Base-by-base conservation (phyloP, 2,797 vertebrate genomes). In the Thunnus albacares region DNA sequence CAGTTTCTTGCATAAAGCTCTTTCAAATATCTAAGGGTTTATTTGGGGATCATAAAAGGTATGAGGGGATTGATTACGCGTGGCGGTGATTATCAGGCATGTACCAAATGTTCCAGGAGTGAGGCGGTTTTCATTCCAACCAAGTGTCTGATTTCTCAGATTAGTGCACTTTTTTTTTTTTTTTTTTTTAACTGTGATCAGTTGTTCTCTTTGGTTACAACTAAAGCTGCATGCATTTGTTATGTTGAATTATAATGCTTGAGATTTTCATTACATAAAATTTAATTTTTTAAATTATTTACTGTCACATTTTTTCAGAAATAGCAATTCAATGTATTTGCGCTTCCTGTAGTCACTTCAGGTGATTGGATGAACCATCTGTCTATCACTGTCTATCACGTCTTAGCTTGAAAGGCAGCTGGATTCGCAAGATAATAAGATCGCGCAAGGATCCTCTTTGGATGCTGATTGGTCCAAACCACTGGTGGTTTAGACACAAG, bases 41-140 rank as follows among this genome's bases (percentile, higher is more conserved):
- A 73, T 74, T 33, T 59, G 58, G 71, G 83, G 61, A 78, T 73
- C 65, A 68, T 77, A 72, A 84, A 83, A 83, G 49, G 57, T 69
- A 79, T 11, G 30, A 64, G 11, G 43, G 82, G 77, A 88, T 70
- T 83, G 77, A 87, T 86, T 89, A 82, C 18, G n/a, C 30, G 47
- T 82, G 76, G 77, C 26, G 9, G 80, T 43, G 58, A 90, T 82
- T 75, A 79, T 77, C 65, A 55, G 71, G 22, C 59, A 18, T 73
- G 57, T 58, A 79, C 77, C 77, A 82, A 84, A 84, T 70, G 77
- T 79, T 80, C 75, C n/a, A 13, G 65, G 73, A 71, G 38, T 26
- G 60, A 79, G 71, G 18, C 2, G 3, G 17, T 79, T 84, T 76
- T 78, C 6, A 73, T 79, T 79, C 64, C 60, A 74, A 64, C 68